Base-by-base conservation (phyloP, 2,113 vertebrate genomes). In the Burhinus bistriatus region DNA sequence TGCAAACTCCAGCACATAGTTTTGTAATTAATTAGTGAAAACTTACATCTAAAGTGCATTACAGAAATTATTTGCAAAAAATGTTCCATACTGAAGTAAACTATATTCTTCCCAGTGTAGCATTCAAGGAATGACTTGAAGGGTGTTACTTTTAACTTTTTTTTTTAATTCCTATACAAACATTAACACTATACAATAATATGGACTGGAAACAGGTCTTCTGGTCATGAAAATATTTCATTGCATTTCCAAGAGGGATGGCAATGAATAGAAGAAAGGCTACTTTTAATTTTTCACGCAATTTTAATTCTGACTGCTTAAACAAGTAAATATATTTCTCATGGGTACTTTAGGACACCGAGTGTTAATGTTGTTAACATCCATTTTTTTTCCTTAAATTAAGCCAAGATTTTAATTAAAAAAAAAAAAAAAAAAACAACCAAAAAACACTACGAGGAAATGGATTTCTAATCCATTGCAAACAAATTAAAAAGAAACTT, bases 11-110 rank as follows among this genome's bases (percentile, higher is more conserved):
- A 96, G 87, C 78, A 92, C 73, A 86, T 97, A 93, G 92, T 97
- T 98, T 32, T 61, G 40, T 88, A 95, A 96, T 91, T 96, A 97
- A 93, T 95, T 93, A 81, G 55, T 87, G 40, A 76, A 89, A 93
- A 93, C 36, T 38, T 88, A n/a, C 61, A 70, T 93, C 85, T 76
- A 61, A 91, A 96, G 71, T 34, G 9, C 45, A 86, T 45, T 95
- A 55, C 68, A 95, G 54, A 96, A 96, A 96, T 97, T 95, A 94
- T 96, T 97, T 97, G 51, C 78, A 95, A 97, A 97, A 97, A 47
- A 64, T 47, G 13, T 95, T 77, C 83, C 64, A 89, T 47, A 19
- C 51, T 58, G 58, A 95, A 89, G 64, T 80, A 92, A 81, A 85
- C 29, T 26, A 76, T 62, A 70, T 81, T 93, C 83, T 93, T 97